phyloP scores from a whole-genome alignment of 2,113 vertebrate genomes.

The Malurus melanocephalus region DNA sequence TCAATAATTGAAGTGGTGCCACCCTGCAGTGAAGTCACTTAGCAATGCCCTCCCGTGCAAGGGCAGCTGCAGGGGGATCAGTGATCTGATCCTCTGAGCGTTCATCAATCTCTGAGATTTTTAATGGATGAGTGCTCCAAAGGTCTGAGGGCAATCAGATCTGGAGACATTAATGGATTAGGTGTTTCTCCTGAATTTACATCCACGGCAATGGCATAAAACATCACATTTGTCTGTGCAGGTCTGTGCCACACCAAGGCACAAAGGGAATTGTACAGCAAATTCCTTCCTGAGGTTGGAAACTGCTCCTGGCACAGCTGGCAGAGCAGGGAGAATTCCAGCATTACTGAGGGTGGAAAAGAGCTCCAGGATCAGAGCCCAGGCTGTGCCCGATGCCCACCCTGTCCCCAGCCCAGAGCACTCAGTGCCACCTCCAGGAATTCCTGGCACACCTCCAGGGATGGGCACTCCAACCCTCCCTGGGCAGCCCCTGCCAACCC shows the following conservation, averaged over 20 bases:
- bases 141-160: constrained; percentile 27
- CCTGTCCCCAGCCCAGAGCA: background rate
- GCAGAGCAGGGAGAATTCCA: background rate
- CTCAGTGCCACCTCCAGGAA: background rate
- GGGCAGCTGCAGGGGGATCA: background rate
- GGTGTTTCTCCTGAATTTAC: background rate
- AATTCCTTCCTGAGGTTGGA: background rate
- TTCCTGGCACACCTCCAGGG: background rate
- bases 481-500: background rate
- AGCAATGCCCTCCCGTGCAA: background rate
- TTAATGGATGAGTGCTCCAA: constrained; percentile 8
- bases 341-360: background rate
- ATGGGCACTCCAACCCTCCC: background rate
- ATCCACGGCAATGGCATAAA: background rate
- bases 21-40: background rate
- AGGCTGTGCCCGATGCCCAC: rapidly evolving
- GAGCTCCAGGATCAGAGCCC: background rate
- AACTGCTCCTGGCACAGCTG: background rate
- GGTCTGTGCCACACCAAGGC: background rate
- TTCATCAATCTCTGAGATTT: constrained; percentile 19
- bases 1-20: background rate
- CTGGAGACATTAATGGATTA: background rate
- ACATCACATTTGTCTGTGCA: background rate
- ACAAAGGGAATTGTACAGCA: background rate
- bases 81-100: background rate